These are phyloP conservation scores for Habrosyne pyritoides DNA, from an alignment of 2,888 invertebrate genomes.

Conservation along the genomic window DNA sequence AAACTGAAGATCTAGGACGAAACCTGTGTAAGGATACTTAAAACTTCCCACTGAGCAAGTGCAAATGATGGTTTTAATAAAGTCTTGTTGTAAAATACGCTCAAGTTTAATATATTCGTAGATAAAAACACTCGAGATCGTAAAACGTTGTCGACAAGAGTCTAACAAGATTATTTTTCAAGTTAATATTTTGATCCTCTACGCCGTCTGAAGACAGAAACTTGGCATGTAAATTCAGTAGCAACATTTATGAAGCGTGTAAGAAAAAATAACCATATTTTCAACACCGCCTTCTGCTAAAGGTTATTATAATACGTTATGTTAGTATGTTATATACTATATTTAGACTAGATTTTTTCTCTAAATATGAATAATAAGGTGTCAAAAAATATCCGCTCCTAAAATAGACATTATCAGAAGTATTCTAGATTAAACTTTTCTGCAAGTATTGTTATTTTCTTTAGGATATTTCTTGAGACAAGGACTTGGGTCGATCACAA, in stretches of 20 bases:
- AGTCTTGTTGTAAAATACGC: constrained; percentile 3
- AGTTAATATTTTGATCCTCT: constrained; percentile 5
- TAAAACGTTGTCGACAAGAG: constrained; percentile 1
- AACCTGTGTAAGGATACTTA: background rate
- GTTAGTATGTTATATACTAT: background rate
- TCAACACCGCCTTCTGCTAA: background rate
- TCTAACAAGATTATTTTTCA: constrained; percentile 5
- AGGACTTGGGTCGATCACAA: too few species aligned
- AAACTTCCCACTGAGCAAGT: background rate
- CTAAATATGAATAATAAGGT: too few species aligned
- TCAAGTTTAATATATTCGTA: constrained; percentile 4
- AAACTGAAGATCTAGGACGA: background rate
- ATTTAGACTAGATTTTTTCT: too few species aligned
- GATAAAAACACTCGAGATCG: constrained; percentile 4
- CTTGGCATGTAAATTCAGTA: background rate
- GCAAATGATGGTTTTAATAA: background rate
- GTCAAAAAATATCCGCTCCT: too few species aligned
- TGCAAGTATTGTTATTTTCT: too few species aligned
- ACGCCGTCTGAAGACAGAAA: background rate
- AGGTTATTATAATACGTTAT: background rate
- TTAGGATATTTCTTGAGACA: too few species aligned
- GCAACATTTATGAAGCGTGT: background rate
- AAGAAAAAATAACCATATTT: constrained; percentile 2
- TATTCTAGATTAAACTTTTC: too few species aligned
- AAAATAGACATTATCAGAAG: too few species aligned